Percentiles rank a stretch among this genome's conserved stretches.
These are phyloP conservation scores for Ellobius talpinus DNA, from an alignment of 2,113 vertebrate species.

Conservation along the genomic window DNA sequence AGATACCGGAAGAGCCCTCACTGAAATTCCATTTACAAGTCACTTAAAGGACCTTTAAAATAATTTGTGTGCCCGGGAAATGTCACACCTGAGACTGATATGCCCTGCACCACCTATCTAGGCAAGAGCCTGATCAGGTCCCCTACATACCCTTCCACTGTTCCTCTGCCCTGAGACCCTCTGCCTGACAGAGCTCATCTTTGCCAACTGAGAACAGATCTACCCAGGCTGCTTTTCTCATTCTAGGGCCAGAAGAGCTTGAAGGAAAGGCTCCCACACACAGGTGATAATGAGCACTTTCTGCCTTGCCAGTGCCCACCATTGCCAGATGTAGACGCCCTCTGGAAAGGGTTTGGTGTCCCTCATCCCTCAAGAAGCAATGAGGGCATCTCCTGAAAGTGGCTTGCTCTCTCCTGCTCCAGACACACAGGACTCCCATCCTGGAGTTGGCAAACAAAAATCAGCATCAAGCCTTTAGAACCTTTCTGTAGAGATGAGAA, in stretches of 20 bases:
- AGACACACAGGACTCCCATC: not conserved
- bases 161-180: not conserved
- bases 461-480: slow-evolving; percentile 67
- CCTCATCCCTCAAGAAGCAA: slow-evolving; percentile 42
- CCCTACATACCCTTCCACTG: not conserved
- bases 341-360: not conserved
- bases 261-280: not conserved
- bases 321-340: not conserved
- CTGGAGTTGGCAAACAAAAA: slow-evolving; percentile 71
- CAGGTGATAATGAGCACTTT: not conserved
- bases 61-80: slow-evolving; percentile 21
- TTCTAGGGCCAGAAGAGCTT: not conserved
- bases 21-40: slow-evolving; percentile 56
- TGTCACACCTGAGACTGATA: slow-evolving; percentile 9
- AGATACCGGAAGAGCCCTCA: slow-evolving; percentile 43
- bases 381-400: not conserved
- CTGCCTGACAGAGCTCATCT: slow-evolving; percentile 6
- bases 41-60: slow-evolving; percentile 57
- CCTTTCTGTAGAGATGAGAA: slow-evolving; percentile 31
- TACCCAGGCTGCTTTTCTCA: not conserved
- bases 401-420: not conserved
- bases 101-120: not conserved
- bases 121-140: not conserved
- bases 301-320: not conserved
- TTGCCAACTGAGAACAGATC: not conserved